A percentile compares a stretch with the other conserved stretches of the same genome.
Evolutionary conservation across 2,888 invertebrate genomes (phyloP).

Genomic region (Tachina grossa): DNA sequence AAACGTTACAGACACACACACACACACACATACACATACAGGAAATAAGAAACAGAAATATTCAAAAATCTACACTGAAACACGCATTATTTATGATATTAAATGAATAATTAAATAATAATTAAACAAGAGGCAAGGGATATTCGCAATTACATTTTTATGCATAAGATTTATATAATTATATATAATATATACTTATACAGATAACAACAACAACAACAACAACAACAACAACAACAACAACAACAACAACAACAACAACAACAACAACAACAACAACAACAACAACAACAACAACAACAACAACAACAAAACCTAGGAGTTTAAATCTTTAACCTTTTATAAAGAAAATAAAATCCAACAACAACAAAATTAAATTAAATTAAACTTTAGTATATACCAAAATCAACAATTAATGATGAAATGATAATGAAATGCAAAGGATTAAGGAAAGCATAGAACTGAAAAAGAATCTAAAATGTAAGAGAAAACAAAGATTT

Average conservation of each 20-base stretch:
- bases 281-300: conserved; percentile 43
- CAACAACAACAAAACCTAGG: conserved; percentile 29
- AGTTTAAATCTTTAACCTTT: conserved; percentile 64
- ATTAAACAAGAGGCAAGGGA: conserved; percentile 66
- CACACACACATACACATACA: conserved; percentile 12
- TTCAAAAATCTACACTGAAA: conserved; percentile 43
- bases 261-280: conserved; percentile 42
- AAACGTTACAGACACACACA: conserved; percentile 39
- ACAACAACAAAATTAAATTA: conserved; percentile 18
- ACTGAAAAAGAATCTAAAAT: background rate
- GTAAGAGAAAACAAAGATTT: background rate
- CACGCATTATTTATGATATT: conserved; percentile 50
- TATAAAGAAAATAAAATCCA: conserved; percentile 60
- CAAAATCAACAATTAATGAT: conserved; percentile 22
- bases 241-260: conserved; percentile 43
- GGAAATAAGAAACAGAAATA: conserved; percentile 17
- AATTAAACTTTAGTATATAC: conserved; percentile 38
- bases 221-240: conserved; percentile 42
- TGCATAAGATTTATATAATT: conserved; percentile 69
- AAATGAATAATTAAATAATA: conserved; percentile 56
- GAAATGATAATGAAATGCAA: conserved; percentile 21
- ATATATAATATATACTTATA: conserved; percentile 61
- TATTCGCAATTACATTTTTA: conserved; percentile 72
- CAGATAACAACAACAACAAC: conserved; percentile 51
- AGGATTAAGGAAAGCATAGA: background rate